phyloP scores from a whole-genome alignment of 2,888 invertebrate species.

The Nesidiocoris tenuis region DNA sequence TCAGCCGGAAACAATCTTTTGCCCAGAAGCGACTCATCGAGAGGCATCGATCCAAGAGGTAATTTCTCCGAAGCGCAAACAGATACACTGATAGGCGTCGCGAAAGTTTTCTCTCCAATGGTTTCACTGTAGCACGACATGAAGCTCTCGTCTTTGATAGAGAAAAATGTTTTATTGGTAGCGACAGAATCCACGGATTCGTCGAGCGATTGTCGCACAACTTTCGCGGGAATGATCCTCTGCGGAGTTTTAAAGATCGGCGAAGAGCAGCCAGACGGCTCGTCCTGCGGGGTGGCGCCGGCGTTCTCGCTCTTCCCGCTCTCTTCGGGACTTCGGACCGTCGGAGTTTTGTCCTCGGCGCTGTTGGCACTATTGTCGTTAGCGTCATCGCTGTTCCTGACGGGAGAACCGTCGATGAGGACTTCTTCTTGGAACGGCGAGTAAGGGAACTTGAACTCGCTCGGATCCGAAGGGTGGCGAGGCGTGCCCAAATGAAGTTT shows the following conservation, averaged over 20 bases:
- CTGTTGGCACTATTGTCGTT: neutral
- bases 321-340: neutral
- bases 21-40: neutral
- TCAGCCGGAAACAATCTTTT: neutral
- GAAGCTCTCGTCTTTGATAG: neutral
- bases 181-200: neutral
- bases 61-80: neutral
- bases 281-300: neutral
- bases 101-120: neutral
- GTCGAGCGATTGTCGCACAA: neutral
- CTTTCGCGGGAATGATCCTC: neutral
- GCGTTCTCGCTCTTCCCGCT: neutral
- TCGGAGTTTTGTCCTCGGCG: neutral
- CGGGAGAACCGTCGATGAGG: neutral
- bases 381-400: neutral
- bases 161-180: neutral
- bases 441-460: conserved; percentile 15
- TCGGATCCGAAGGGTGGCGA: neutral
- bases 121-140: neutral
- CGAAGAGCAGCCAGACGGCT: neutral
- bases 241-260: neutral
- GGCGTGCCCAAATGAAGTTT: conserved; percentile 8
- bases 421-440: conserved; percentile 1
- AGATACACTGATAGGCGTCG: neutral
- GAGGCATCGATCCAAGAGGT: neutral